Conservation (phyloP, 92 coral and sea anemone species). For the Umimayanthus kanabou region DNA sequence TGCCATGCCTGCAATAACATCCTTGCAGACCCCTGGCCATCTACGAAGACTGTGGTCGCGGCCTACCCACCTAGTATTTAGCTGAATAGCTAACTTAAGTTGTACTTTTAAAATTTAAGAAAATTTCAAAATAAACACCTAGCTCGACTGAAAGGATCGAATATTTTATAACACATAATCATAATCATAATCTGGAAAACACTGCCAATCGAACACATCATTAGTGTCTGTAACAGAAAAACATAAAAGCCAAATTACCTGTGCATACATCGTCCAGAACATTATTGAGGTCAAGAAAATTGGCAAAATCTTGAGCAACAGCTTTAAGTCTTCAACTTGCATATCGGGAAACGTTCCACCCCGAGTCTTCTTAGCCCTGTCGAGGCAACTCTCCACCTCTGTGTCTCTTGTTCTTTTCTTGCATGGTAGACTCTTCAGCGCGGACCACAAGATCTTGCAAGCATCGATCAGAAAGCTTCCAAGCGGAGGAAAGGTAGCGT, state of each 20-base stretch:
- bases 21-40: no score
- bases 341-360: conserved; percentile 70
- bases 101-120: no score
- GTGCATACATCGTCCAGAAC: conserved; percentile 82
- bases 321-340: conserved; percentile 90
- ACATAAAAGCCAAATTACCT: conserved; percentile 57
- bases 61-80: no score
- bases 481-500: conserved; percentile 65
- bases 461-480: conserved; percentile 80
- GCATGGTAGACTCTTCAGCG: conserved; percentile 36
- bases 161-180: no score
- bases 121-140: no score
- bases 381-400: conserved; percentile 66
- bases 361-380: conserved; percentile 68
- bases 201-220: background rate
- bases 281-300: conserved; percentile 67
- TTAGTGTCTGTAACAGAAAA: background rate
- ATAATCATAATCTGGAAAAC: no score
- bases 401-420: conserved; percentile 16
- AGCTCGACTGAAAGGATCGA: no score
- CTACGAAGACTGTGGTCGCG: no score
- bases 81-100: no score
- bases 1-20: no score
- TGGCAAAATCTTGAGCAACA: conserved; percentile 68
- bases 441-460: conserved; percentile 57